These are phyloP conservation scores for Doryteuthis pealeii DNA, from an alignment of 1,140 invertebrate species.

Conservation along the genomic window DNA sequence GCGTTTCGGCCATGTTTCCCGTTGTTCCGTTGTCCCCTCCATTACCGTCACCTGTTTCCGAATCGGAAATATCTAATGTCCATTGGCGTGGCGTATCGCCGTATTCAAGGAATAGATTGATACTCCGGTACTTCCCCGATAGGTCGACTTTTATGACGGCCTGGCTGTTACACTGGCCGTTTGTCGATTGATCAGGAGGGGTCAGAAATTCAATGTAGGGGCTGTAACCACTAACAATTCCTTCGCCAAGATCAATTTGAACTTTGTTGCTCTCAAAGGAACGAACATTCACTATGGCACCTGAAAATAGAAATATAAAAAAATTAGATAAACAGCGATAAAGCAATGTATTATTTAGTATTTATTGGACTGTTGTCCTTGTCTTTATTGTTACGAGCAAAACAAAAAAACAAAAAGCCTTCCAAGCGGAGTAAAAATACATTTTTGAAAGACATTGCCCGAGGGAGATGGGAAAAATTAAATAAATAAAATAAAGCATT, in stretches of 20 bases:
- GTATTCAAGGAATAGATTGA: constrained; percentile 48
- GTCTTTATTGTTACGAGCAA: background rate
- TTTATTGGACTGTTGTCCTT: too few species aligned
- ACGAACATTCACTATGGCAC: constrained; percentile 10
- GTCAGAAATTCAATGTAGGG: constrained; percentile 49
- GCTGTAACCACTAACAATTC: constrained; percentile 54
- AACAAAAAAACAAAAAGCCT: background rate
- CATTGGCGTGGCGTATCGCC: constrained; percentile 50
- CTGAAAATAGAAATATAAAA: constrained; percentile 16
- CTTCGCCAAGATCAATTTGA: constrained; percentile 45
- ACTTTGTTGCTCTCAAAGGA: constrained; percentile 37
- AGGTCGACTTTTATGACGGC: constrained; percentile 55
- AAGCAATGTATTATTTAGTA: background rate
- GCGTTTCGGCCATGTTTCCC: constrained; percentile 52
- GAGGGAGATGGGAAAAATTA: too few species aligned
- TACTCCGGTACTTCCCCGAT: constrained; percentile 44
- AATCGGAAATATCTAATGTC: constrained; percentile 57
- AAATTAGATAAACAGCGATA: background rate
- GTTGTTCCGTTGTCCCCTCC: constrained; percentile 50
- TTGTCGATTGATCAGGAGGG: constrained; percentile 30
- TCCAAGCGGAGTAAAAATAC: background rate
- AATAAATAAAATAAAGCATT: too few species aligned
- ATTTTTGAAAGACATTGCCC: too few species aligned
- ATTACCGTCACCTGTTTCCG: constrained; percentile 48
- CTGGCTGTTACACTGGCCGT: constrained; percentile 42